Evolutionary conservation across 2,113 vertebrate genomes (phyloP), one percentile per base, ranked within the genome.

Genomic region (Chaetorhynchus papuensis): DNA sequence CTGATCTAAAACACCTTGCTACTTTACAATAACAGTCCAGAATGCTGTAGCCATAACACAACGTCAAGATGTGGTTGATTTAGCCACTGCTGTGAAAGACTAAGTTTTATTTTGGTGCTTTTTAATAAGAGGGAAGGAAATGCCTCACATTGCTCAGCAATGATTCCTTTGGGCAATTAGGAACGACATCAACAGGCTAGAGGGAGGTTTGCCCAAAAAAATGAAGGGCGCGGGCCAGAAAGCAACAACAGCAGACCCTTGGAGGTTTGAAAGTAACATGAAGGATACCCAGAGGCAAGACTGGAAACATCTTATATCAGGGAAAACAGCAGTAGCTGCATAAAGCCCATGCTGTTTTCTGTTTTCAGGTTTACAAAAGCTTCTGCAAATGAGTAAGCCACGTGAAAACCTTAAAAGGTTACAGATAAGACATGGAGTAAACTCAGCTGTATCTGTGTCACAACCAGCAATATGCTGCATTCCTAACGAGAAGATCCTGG

Each of bases 41-140:
- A 90, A 89, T 39, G 41, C 64, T 88, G 45, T 72, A 94, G 61
- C 42, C 72, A 54, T 71, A 72, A 78, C 23, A 79, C 28, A 64
- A 24, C 23, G 45, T 80, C 69, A 89, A 90, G 79, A 87, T 24
- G 39, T 65, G 41, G 61, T 39, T 47, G 78, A 68, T 93, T 81
- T 59, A 87, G 89, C 71, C 47, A 85, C 66, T 68, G 89, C 89
- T 76, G 31, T 47, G 24, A 86, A 94, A 94, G 70, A 56, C 78
- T 84, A 86, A 57, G 59, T 94, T 95, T 97, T 96, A 86, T 96
- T 96, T 95, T 93, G 82, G 82, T 96, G 83, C 76, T 93, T 97
- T 95, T 94, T 96, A 96, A 94, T 92, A 96, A 94, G 89, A 86
- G 88, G 66, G 69, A 96, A 97, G 96, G 96, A 97, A 97, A 97